Conservation (phyloP, 2,797 vertebrate species). For the Gymnothorax javanicus region DNA sequence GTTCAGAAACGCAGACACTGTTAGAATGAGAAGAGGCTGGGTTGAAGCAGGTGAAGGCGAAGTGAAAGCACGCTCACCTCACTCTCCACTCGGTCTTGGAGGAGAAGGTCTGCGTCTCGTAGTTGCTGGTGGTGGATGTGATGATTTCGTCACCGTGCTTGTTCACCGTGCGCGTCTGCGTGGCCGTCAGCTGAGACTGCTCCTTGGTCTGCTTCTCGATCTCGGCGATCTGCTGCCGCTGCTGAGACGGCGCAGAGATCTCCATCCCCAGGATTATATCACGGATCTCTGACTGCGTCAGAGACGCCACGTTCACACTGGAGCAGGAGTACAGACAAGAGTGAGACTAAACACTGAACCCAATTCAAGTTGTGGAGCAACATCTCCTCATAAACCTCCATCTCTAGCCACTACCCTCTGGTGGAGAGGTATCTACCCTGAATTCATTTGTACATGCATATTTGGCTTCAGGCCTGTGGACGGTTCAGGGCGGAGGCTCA, state of each 20-base stretch:
- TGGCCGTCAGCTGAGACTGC: conserved; percentile 96
- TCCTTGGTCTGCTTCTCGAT: conserved; percentile 99
- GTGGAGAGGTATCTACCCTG: neutral
- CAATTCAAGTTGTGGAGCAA: too few species aligned
- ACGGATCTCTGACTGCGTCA: conserved; percentile 97
- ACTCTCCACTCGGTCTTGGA: conserved; percentile 99
- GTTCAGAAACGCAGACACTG: too few species aligned
- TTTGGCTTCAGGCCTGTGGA: neutral
- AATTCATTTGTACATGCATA: neutral
- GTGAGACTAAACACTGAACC: neutral
- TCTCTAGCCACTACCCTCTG: neutral
- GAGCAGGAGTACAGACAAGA: conserved; percentile 25
- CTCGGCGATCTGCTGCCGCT: conserved; percentile 98
- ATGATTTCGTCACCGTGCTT: conserved; percentile 99
- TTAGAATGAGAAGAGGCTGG: too few species aligned
- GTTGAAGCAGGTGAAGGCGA: neutral
- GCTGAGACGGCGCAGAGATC: conserved; percentile 97
- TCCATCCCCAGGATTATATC: conserved; percentile 99
- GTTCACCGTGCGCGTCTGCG: conserved; percentile 97
- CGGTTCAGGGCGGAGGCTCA: conserved; percentile 60
- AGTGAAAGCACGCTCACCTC: conserved; percentile 71
- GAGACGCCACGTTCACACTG: conserved; percentile 96
- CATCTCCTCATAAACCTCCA: neutral
- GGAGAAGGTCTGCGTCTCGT: conserved; percentile 98
- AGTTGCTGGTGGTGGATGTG: conserved; percentile 99